Percentiles rank a stretch among this genome's conserved stretches.
These are phyloP conservation scores for Lasioglossum pauxillum DNA, from an alignment of 2,888 invertebrate genomes.

Conservation along the genomic window DNA sequence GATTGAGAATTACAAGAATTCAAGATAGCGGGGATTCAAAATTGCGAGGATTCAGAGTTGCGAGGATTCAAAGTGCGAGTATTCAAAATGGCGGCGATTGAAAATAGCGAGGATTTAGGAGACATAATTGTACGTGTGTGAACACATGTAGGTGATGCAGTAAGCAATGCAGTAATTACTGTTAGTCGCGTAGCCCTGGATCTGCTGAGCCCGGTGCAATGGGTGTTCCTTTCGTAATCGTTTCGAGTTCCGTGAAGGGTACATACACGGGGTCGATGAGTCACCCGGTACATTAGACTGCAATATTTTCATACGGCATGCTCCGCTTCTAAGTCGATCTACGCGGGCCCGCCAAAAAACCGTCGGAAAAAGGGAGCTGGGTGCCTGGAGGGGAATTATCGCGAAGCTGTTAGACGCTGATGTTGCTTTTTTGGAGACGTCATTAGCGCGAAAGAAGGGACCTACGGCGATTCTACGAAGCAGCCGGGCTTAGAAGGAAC, in stretches of 20 bases:
- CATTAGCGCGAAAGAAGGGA: slow-evolving; percentile 77
- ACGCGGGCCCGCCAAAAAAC: neutral
- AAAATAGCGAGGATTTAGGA: too few relatives aligned
- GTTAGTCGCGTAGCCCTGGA: too few relatives aligned
- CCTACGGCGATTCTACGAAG: slow-evolving; percentile 77
- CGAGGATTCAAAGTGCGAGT: too few relatives aligned
- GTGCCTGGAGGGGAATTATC: slow-evolving; percentile 34
- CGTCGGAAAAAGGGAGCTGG: slow-evolving; percentile 35
- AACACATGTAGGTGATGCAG: too few relatives aligned
- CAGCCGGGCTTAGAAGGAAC: slow-evolving; percentile 56
- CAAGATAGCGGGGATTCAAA: too few relatives aligned
- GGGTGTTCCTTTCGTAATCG: neutral
- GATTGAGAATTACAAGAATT: too few relatives aligned
- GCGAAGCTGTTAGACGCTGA: slow-evolving; percentile 34
- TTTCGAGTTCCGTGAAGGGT: too few relatives aligned
- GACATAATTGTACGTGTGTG: too few relatives aligned
- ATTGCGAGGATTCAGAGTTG: too few relatives aligned
- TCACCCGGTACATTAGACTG: neutral
- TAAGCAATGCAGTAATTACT: too few relatives aligned
- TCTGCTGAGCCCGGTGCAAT: too few relatives aligned
- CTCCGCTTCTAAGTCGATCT: neutral
- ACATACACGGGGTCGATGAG: neutral
- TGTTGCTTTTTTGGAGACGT: slow-evolving; percentile 75
- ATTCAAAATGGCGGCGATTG: too few relatives aligned
- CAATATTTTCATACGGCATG: neutral